Conservation (phyloP, 2,888 invertebrate genomes). For the Adineta ricciae region DNA sequence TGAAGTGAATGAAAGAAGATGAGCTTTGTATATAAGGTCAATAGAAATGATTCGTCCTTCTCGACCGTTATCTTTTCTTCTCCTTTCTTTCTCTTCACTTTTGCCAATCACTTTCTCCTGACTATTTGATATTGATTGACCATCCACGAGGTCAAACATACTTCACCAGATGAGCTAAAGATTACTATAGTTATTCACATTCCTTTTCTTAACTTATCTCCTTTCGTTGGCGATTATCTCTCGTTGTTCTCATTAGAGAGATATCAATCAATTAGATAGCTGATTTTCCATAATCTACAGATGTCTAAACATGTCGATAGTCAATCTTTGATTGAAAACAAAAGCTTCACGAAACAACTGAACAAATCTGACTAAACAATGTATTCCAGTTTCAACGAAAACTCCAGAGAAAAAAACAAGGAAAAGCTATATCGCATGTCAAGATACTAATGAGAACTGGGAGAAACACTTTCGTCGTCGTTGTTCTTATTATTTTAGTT, state of each 20-base stretch:
- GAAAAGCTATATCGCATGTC: background rate
- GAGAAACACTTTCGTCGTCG: background rate
- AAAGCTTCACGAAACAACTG: background rate
- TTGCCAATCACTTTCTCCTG: background rate
- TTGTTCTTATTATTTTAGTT: too few species aligned
- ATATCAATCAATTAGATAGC: background rate
- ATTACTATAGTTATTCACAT: background rate
- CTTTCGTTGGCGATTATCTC: background rate
- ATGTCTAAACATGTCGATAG: background rate
- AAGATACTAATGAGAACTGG: background rate
- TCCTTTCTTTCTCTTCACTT: background rate
- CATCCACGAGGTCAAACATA: background rate
- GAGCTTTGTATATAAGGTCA: background rate
- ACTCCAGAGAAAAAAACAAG: background rate
- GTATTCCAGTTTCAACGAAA: too few species aligned
- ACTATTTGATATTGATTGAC: background rate
- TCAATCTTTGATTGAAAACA: background rate
- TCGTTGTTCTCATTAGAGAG: background rate
- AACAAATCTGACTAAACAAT: background rate
- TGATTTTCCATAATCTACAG: background rate
- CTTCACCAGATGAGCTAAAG: background rate
- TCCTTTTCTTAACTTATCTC: background rate
- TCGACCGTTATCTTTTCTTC: background rate
- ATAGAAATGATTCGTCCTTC: background rate
- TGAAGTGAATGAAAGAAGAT: background rate